phyloP scores from a whole-genome alignment of 2,888 invertebrate species.

The Metalampra italica region DNA sequence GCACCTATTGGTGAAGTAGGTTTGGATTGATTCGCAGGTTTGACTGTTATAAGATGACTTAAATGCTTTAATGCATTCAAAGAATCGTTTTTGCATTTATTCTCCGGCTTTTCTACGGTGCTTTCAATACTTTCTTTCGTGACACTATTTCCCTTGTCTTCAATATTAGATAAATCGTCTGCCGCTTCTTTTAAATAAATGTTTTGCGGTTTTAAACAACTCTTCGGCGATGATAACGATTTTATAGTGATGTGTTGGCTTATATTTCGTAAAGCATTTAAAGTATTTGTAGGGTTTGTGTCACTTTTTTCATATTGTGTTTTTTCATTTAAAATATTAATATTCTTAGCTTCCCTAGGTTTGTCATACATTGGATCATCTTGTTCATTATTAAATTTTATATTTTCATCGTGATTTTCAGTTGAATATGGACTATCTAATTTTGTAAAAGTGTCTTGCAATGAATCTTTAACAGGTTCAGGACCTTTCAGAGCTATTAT shows the following conservation, averaged over 20 bases:
- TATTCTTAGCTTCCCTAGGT: neutral
- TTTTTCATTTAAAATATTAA: neutral
- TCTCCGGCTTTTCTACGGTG: slow-evolving; percentile 7
- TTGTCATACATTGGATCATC: neutral
- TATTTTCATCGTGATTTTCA: too few relatives aligned
- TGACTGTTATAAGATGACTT: slow-evolving; percentile 50
- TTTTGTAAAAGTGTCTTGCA: neutral
- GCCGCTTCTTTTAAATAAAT: neutral
- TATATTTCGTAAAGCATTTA: slow-evolving; percentile 19
- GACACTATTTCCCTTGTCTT: slow-evolving; percentile 8
- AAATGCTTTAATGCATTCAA: slow-evolving; percentile 48
- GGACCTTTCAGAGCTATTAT: neutral
- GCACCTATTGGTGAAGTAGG: neutral
- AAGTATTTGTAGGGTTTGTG: slow-evolving; percentile 11
- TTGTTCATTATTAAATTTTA: neutral
- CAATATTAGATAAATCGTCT: slow-evolving; percentile 2
- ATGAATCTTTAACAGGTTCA: neutral
- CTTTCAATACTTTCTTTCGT: slow-evolving; percentile 6
- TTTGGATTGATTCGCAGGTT: slow-evolving; percentile 28
- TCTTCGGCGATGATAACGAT: slow-evolving; percentile 7
- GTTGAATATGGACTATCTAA: neutral
- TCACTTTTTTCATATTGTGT: slow-evolving; percentile 1
- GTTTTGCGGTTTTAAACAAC: neutral
- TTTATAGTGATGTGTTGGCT: slow-evolving; percentile 20
- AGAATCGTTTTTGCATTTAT: slow-evolving; percentile 19